Evolutionary conservation across 2,113 vertebrate genomes (phyloP), one percentile per base, ranked within the genome.

Genomic region (Embiotoca jacksoni): DNA sequence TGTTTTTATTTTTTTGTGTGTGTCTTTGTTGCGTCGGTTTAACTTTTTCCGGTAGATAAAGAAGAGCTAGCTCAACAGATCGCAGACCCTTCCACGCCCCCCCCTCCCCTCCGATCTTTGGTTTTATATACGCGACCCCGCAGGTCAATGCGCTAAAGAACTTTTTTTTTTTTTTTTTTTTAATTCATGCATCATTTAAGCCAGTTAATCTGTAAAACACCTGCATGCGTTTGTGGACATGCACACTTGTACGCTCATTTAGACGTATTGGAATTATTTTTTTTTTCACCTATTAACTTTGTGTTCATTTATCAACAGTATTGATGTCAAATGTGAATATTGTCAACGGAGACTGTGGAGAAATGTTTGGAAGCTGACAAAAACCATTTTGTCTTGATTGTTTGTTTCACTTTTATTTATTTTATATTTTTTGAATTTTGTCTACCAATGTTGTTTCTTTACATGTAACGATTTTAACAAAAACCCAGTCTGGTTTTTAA

Each of bases 251-350:
- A 88, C 78, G 78, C 84, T 85, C 90, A 87, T 91, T 81, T 87
- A 89, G 84, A 85, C 58, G 82, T 92, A 78, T 81, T 87, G 65
- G 65, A 84, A 81, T 81, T 65, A 52, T 23, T 23, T 23, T 23
- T 23, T 23, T 23, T 23, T 23, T 89, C 88, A 78, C 78, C 14
- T 88, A 78, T 78, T 88, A 92, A 90, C 80, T 93, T 92, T 90
- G 91, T 95, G 86, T 87, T 93, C 85, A 92, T 93, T 93, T 92
- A 91, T 93, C 87, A 92, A 88, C 91, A 92, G 92, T 94, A 91
- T 95, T 92, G 88, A 93, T 93, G 93, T 95, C 90, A 92, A 86
- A 93, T 94, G 93, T 94, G 90, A 93, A 91, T 89, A 91, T 90
- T 88, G 90, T 94, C 77, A 69, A 78, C 52, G 85, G 84, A 92